phyloP scores from a whole-genome alignment of 2,888 invertebrate species.

The Leptothorax acervorum region DNA sequence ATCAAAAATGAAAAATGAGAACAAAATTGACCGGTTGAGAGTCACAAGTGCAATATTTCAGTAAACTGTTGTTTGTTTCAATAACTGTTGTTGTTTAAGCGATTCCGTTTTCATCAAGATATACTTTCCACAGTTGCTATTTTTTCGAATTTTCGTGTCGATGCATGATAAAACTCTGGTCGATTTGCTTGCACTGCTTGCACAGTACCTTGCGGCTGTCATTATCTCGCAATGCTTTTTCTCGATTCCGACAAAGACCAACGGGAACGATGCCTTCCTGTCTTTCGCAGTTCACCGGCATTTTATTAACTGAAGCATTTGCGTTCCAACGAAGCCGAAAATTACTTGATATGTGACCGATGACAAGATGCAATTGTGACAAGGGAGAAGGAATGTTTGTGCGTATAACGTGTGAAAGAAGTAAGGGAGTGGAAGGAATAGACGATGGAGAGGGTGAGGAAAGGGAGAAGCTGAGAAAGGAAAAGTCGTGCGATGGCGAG shows the following conservation, averaged over 20 bases:
- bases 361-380: background rate
- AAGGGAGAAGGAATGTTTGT: background rate
- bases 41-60: background rate
- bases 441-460: background rate
- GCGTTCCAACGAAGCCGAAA: background rate
- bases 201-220: slow-evolving; percentile 13
- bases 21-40: background rate
- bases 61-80: background rate
- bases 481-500: slow-evolving; percentile 52
- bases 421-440: slow-evolving; percentile 1
- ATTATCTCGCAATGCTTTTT: slow-evolving; percentile 51
- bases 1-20: background rate
- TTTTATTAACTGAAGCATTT: slow-evolving; percentile 11
- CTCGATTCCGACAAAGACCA: background rate
- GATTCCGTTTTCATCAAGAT: background rate
- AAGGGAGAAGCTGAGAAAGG: background rate
- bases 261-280: background rate
- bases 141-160: slow-evolving; percentile 42
- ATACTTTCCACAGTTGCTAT: slow-evolving; percentile 11
- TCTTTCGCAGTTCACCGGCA: background rate
- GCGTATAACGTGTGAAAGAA: background rate
- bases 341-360: background rate
- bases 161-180: slow-evolving; percentile 58
- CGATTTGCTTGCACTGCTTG: slow-evolving; percentile 51
- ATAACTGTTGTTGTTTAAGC: background rate